Conservation (phyloP, 2,113 vertebrate genomes). For the Fukomys damarensis region DNA sequence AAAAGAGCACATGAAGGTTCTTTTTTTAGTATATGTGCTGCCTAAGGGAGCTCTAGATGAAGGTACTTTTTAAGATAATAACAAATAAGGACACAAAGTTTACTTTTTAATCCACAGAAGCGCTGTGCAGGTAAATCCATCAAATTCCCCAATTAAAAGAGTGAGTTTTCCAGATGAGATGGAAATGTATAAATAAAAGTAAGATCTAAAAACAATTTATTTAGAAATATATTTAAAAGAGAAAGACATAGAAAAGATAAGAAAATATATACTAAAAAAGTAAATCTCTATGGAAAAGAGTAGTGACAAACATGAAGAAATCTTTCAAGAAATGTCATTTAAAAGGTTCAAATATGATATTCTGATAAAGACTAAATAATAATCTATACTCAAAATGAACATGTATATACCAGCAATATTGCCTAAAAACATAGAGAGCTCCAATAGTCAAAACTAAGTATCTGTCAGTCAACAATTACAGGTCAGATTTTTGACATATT, state of each 20-base stretch:
- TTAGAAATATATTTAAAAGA: not conserved
- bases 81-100: not conserved
- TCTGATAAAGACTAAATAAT: not conserved
- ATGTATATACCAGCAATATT: not conserved
- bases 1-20: no score
- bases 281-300: not conserved
- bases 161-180: not conserved
- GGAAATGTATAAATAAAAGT: not conserved
- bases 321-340: not conserved
- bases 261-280: not conserved
- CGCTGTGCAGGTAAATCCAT: not conserved
- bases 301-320: not conserved
- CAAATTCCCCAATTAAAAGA: not conserved
- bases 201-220: not conserved
- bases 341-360: not conserved
- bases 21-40: no score
- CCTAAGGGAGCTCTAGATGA: no score
- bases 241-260: not conserved
- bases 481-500: not conserved
- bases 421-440: not conserved
- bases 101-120: constrained; percentile 41
- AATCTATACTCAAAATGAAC: not conserved
- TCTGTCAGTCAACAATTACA: not conserved
- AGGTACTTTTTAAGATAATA: not conserved
- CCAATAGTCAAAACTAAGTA: not conserved